A percentile compares a stretch with the other conserved stretches of the same genome.
phyloP scores from a whole-genome alignment of 2,888 invertebrate species.

The Dasysyrphus tricinctus region DNA sequence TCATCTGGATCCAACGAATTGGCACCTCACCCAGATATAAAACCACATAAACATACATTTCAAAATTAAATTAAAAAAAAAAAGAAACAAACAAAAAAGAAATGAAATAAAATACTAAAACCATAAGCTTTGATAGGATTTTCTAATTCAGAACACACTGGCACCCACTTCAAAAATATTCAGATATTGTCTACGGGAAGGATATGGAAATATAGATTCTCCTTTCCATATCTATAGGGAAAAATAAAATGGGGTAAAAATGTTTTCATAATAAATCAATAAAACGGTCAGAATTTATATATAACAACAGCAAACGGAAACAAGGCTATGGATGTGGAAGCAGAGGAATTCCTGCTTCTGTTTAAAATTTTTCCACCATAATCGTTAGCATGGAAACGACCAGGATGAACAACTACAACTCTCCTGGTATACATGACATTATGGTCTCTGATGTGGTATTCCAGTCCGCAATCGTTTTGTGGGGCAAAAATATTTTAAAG shows the following conservation, averaged over 20 bases:
- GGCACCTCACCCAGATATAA: slow-evolving; percentile 20
- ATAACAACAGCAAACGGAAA: background rate
- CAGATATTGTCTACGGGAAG: background rate
- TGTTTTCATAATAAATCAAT: slow-evolving; percentile 59
- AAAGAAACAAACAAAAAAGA: background rate
- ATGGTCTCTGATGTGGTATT: slow-evolving; percentile 54
- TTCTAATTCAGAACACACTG: slow-evolving; percentile 40
- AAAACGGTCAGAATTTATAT: slow-evolving; percentile 30
- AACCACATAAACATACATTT: slow-evolving; percentile 42
- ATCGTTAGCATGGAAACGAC: background rate
- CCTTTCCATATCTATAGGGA: background rate
- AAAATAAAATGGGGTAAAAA: slow-evolving; percentile 14
- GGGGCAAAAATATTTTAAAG: slow-evolving; percentile 53
- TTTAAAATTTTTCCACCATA: slow-evolving; percentile 3
- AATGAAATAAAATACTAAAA: slow-evolving; percentile 30
- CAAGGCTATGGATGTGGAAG: background rate
- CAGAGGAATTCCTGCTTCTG: slow-evolving; percentile 30
- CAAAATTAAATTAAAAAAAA: slow-evolving; percentile 46
- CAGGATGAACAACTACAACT: background rate
- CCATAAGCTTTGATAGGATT: slow-evolving; percentile 42
- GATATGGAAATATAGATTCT: slow-evolving; percentile 12
- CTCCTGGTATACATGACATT: slow-evolving; percentile 33
- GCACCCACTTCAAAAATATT: slow-evolving; percentile 17
- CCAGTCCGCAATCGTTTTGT: slow-evolving; percentile 50
- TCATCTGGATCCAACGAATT: slow-evolving; percentile 10